These are phyloP conservation scores for Triplophysa yarkandensis DNA, from an alignment of 2,797 vertebrate species.

Conservation along the genomic window DNA sequence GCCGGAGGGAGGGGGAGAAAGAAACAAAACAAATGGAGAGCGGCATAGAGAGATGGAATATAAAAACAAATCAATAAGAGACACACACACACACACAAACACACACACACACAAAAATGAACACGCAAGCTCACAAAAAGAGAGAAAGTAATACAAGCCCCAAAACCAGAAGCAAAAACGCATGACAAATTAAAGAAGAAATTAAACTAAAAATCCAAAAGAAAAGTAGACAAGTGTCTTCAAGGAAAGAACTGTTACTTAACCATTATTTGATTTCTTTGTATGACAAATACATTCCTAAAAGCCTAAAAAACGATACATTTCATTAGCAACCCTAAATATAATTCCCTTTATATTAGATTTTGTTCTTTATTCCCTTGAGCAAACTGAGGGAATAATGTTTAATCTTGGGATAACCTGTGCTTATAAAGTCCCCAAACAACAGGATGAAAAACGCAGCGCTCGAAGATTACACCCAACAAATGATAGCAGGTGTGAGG, in stretches of 20 bases:
- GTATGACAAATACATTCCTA: neutral
- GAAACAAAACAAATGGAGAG: constrained; percentile 49
- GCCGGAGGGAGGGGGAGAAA: constrained; percentile 41
- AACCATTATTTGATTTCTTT: neutral
- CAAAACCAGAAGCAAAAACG: neutral
- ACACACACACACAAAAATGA: neutral
- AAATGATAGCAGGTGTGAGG: constrained; percentile 39
- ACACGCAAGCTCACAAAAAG: constrained; percentile 18
- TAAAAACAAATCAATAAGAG: constrained; percentile 46
- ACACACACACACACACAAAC: constrained; percentile 25
- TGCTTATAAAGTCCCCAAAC: constrained; percentile 16
- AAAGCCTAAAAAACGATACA: neutral
- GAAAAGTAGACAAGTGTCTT: neutral
- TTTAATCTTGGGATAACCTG: constrained; percentile 21
- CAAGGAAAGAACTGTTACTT: neutral
- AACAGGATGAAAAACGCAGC: constrained; percentile 10
- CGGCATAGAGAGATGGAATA: constrained; percentile 39
- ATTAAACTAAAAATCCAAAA: neutral
- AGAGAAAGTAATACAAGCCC: neutral
- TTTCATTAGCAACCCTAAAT: neutral
- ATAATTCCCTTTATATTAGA: neutral
- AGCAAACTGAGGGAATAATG: constrained; percentile 6
- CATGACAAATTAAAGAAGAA: neutral
- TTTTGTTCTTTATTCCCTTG: neutral
- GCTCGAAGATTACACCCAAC: constrained; percentile 5